Evolutionary conservation across 1,140 invertebrate species (phyloP), one percentile per base, ranked within the genome.

Genomic region (Cardiocondyla obscurior): DNA sequence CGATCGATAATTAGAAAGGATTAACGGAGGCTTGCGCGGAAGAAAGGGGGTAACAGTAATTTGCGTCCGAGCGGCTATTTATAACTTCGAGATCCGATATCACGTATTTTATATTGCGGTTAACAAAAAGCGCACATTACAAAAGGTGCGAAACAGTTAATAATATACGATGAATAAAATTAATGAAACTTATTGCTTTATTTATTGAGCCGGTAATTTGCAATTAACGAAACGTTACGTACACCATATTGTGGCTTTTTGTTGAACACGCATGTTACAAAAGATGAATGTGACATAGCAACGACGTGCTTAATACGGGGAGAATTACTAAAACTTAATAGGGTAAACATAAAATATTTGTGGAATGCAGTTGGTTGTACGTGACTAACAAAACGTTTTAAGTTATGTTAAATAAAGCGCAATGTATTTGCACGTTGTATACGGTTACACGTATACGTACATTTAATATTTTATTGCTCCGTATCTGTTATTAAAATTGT

Each of bases 1-100:
- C 16, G 67, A 73, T 86, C 70, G 55, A 51, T 73, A 86, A 83
- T 86, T 86, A 86, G 49, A 82, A 62, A 55, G 67, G 46, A 69
- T 79, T 53, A 79, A 42, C 36, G 62, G 30, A 69, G 42, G 74
- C 19, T 79, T 30, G 62, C 49, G 16, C 25, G 60, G 22, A 36
- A 55, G 28, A 53, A 51, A 25, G 49, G 7, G 42, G 14, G 16
- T 30, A 60, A 57, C 19, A 36, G 64, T 51, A 49, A 39, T 39
- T 64, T 49, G 25, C 7, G 14, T 22, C 51, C 16, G 14, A 8
- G 22, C 30, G 8, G 3, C 49, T 30, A 12, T 49, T 14, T n/a
- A 30, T 36, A 46, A 62, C 28, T 62, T 62, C 14, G 1, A n/a
- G 64, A 64, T 19, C 8, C 30, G 6, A 70, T 70, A 19, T 70